Evolutionary conservation across 2,888 invertebrate species (phyloP).

Genomic region (Harmothoe impar): DNA sequence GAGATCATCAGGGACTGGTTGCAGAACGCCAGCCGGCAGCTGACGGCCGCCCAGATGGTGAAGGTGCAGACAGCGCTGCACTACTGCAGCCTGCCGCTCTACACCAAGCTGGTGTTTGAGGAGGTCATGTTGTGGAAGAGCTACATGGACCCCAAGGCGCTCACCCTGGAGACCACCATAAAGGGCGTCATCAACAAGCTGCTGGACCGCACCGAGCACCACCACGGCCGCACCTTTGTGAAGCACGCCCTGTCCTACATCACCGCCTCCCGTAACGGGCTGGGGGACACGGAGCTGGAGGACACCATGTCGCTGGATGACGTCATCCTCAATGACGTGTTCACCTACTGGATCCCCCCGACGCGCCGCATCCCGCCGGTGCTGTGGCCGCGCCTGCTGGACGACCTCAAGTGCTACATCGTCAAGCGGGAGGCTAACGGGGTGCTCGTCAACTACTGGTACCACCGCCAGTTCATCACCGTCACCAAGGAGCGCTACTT

Average conservation of each 20-base stretch:
- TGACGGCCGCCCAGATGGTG: conserved; percentile 44
- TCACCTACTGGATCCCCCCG: conserved; percentile 75
- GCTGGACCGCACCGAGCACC: conserved; percentile 72
- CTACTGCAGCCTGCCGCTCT: conserved; percentile 73
- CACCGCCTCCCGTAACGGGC: conserved; percentile 71
- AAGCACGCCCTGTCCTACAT: conserved; percentile 72
- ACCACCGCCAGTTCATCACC: conserved; percentile 72
- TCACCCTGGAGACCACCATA: conserved; percentile 71
- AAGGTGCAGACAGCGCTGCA: conserved; percentile 65
- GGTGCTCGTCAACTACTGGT: conserved; percentile 72
- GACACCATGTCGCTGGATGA: conserved; percentile 72
- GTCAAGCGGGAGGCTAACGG: conserved; percentile 74
- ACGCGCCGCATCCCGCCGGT: conserved; percentile 76
- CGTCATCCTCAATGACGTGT: conserved; percentile 72
- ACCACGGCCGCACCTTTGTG: conserved; percentile 72
- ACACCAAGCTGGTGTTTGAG: conserved; percentile 72
- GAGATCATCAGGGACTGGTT: conserved; percentile 74
- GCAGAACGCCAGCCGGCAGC: conserved; percentile 69
- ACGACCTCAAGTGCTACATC: conserved; percentile 72
- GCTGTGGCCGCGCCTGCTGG: conserved; percentile 72
- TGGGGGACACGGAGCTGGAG: conserved; percentile 66
- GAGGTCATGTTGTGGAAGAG: conserved; percentile 73
- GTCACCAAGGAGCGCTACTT: conserved; percentile 71
- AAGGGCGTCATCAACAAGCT: conserved; percentile 74
- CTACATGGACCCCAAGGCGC: conserved; percentile 65